Evolutionary conservation across 2,113 vertebrate genomes (phyloP).

Genomic region (Abramis brama): DNA sequence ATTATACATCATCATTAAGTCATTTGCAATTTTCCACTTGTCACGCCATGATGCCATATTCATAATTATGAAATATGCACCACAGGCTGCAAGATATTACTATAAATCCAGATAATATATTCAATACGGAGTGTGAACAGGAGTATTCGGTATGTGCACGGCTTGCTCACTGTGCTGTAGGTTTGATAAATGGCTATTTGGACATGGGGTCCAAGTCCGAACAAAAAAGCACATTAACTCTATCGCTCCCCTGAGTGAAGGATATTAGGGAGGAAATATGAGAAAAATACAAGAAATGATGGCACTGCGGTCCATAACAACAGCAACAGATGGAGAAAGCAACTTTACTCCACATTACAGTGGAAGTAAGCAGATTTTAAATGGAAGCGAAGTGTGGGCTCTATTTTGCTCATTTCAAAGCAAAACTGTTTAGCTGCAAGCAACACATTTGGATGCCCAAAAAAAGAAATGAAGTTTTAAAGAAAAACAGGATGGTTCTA

Average conservation of each 20-base stretch:
- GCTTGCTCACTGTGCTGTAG: not conserved
- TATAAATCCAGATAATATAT: slow-evolving; percentile 50
- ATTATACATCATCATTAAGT: slow-evolving; percentile 53
- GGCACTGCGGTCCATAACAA: not conserved
- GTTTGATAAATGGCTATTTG: slow-evolving; percentile 31
- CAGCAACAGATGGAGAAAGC: slow-evolving; percentile 10
- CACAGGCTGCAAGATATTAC: slow-evolving; percentile 48
- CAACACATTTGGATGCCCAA: not conserved
- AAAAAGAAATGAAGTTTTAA: slow-evolving; percentile 1
- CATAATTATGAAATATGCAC: slow-evolving; percentile 62
- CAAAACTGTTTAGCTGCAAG: slow-evolving; percentile 6
- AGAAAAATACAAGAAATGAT: slow-evolving; percentile 8
- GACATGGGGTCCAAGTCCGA: slow-evolving; percentile 13
- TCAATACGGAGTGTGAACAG: slow-evolving; percentile 17
- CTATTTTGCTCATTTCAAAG: slow-evolving; percentile 23
- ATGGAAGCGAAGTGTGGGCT: not conserved
- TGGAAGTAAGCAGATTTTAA: slow-evolving; percentile 21
- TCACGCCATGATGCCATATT: slow-evolving; percentile 56
- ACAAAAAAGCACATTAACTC: slow-evolving; percentile 2
- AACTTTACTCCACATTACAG: not conserved
- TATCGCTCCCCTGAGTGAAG: not conserved
- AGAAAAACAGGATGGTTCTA: not conserved
- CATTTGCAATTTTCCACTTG: slow-evolving; percentile 54
- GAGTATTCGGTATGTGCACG: slow-evolving; percentile 7
- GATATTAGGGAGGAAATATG: not conserved